Evolutionary conservation across 2,888 invertebrate genomes (phyloP).

Genomic region (Hemistola chrysoprasaria): DNA sequence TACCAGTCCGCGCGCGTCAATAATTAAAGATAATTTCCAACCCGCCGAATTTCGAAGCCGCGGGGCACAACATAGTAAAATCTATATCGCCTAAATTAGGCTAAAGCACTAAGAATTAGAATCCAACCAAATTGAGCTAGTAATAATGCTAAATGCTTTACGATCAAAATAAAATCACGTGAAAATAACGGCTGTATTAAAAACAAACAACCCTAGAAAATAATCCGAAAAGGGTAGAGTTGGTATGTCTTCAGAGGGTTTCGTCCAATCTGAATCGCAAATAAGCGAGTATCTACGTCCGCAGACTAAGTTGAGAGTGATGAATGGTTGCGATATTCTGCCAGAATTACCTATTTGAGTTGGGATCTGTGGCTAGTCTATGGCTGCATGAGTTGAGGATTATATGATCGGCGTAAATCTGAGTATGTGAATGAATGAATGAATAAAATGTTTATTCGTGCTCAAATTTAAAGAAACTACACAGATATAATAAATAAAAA

Average conservation of each 20-base stretch:
- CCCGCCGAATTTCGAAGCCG: too few relatives aligned
- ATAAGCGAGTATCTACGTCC: constrained; percentile 35
- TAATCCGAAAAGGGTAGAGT: constrained; percentile 33
- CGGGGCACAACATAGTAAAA: too few relatives aligned
- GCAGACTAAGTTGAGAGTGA: constrained; percentile 24
- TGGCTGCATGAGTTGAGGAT: constrained; percentile 2
- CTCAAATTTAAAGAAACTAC: too few relatives aligned
- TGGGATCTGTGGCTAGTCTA: constrained; percentile 6
- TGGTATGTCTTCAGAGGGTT: constrained; percentile 20
- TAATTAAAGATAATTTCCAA: too few relatives aligned
- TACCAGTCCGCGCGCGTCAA: too few relatives aligned
- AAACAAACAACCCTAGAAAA: constrained; percentile 24
- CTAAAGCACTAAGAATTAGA: too few relatives aligned
- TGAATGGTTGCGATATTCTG: constrained; percentile 21
- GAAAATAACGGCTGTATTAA: not conserved
- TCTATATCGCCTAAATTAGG: too few relatives aligned
- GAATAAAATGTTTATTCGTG: too few relatives aligned
- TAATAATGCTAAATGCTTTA: too few relatives aligned
- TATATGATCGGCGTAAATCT: constrained; percentile 3
- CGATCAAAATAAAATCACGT: too few relatives aligned
- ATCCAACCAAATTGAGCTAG: too few relatives aligned
- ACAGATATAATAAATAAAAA: too few relatives aligned
- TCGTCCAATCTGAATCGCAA: constrained; percentile 43
- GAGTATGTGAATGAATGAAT: not conserved
- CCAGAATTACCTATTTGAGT: constrained; percentile 16